These are phyloP conservation scores for Cariama cristata DNA, from an alignment of 2,113 vertebrate genomes.

Conservation along the genomic window DNA sequence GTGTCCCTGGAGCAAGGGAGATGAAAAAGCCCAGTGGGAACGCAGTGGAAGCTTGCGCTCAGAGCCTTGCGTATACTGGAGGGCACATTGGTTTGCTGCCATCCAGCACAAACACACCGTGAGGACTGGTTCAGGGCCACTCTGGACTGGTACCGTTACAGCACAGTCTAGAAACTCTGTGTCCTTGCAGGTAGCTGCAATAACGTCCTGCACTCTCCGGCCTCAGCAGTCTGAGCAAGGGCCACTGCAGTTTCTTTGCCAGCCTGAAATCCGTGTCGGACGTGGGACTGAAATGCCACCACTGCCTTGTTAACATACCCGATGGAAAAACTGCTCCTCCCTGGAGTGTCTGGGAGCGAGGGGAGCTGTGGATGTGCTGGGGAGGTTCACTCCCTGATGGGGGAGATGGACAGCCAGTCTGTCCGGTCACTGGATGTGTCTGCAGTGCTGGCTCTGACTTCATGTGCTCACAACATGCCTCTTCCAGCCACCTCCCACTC, in stretches of 20 bases:
- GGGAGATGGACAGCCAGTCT: accelerated
- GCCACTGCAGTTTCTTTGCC: neutral
- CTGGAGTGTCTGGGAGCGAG: accelerated
- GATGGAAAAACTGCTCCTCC: neutral
- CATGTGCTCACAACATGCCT: accelerated
- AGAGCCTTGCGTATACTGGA: neutral
- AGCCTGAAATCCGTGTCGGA: neutral
- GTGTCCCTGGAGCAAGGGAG: neutral
- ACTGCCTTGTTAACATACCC: neutral
- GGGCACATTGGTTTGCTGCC: neutral
- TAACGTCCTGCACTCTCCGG: accelerated
- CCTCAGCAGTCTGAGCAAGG: neutral
- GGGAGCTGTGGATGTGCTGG: neutral
- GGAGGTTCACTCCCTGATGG: accelerated
- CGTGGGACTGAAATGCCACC: accelerated
- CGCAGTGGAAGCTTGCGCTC: neutral
- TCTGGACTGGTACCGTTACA: neutral
- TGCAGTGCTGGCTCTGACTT: neutral
- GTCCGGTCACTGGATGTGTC: neutral
- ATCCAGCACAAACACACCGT: neutral
- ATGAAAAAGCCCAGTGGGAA: neutral
- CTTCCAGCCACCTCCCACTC: neutral
- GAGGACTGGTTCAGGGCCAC: neutral
- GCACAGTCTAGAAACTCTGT: neutral
- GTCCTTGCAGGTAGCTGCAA: neutral